Conservation (phyloP, 2,113 vertebrate species). For the Microcebus ravelobensis region DNA sequence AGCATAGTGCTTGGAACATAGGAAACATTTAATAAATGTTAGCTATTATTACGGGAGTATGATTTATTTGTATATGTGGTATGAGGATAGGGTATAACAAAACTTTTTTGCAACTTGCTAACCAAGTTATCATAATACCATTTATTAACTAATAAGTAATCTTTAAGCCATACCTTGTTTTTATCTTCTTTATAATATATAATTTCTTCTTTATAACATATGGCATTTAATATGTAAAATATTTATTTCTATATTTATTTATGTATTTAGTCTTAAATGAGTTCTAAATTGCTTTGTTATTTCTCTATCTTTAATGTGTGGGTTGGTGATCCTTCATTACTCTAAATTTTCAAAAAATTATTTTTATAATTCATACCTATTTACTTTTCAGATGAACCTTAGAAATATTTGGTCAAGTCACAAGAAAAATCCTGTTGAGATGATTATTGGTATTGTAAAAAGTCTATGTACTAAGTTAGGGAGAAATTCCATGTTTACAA, state of each 20-base stretch:
- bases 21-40: background rate
- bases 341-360: background rate
- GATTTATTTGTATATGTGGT: too few species aligned
- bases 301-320: background rate
- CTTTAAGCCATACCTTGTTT: background rate
- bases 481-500: background rate
- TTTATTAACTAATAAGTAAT: background rate
- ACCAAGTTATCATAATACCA: background rate
- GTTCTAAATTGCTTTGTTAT: background rate
- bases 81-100: too few species aligned
- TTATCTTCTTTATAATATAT: background rate
- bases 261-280: background rate
- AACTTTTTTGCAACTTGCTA: background rate
- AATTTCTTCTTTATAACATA: background rate
- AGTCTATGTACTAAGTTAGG: background rate
- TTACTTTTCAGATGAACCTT: background rate
- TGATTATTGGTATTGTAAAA: background rate
- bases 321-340: background rate
- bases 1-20: background rate
- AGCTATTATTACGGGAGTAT: background rate
- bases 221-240: background rate
- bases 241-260: too few species aligned
- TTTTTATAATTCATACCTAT: background rate
- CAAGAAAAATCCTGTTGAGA: background rate
- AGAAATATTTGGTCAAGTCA: slow-evolving; percentile 1